Percentiles rank a stretch among this genome's conserved stretches.
Conservation (phyloP, 1,140 invertebrate genomes). For the Scaptomyza montana region DNA sequence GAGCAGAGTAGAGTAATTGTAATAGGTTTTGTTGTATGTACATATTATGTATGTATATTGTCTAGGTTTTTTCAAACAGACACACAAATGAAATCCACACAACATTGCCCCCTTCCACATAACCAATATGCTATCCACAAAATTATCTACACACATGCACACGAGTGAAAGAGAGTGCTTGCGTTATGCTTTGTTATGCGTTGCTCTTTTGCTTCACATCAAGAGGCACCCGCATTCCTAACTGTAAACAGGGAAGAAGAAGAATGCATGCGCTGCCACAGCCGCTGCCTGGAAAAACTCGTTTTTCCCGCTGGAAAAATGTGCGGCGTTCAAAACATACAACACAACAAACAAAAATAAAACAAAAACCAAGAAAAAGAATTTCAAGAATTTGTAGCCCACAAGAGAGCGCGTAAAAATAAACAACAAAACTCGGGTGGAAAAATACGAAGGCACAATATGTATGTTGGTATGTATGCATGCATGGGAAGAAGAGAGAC, state of each 20-base stretch:
- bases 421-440: constrained; percentile 56
- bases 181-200: constrained; percentile 31
- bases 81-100: constrained; percentile 46
- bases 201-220: constrained; percentile 47
- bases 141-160: constrained; percentile 14
- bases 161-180: constrained; percentile 17
- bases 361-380: constrained; percentile 59
- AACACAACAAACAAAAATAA: background rate
- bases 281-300: constrained; percentile 66
- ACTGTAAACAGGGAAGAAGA: constrained; percentile 78
- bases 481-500: constrained; percentile 5
- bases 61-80: constrained; percentile 31
- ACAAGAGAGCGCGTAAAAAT: constrained; percentile 55
- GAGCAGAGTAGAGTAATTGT: constrained; percentile 51
- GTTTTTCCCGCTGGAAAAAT: constrained; percentile 77
- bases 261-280: constrained; percentile 57
- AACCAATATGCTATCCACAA: constrained; percentile 35
- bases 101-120: constrained; percentile 11
- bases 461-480: constrained; percentile 15
- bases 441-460: constrained; percentile 63
- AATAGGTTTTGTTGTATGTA: constrained; percentile 53
- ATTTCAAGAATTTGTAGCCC: constrained; percentile 75
- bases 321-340: constrained; percentile 32
- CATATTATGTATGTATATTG: constrained; percentile 25
- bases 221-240: constrained; percentile 74